Conservation (phyloP, 2,113 vertebrate genomes). For the Esox niger region DNA sequence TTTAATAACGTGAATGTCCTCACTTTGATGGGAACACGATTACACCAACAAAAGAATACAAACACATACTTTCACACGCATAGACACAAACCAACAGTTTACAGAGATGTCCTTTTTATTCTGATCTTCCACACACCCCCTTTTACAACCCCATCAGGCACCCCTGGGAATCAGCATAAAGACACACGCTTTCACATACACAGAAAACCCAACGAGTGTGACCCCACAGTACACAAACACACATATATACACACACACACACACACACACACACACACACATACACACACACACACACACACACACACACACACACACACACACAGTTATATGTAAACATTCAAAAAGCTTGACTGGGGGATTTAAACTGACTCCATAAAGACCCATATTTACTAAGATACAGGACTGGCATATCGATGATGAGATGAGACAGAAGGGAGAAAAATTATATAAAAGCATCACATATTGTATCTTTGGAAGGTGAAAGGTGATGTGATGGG, state of each 20-base stretch:
- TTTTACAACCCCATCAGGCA: background rate
- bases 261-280: background rate
- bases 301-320: background rate
- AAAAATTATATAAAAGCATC: too few relatives aligned
- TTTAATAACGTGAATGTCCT: too few relatives aligned
- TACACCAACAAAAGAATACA: too few relatives aligned
- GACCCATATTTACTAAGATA: slow-evolving; percentile 47
- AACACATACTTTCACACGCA: too few relatives aligned
- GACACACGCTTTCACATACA: too few relatives aligned
- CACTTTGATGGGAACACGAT: too few relatives aligned
- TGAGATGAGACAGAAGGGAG: background rate
- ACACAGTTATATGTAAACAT: slow-evolving; percentile 55
- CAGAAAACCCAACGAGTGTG: too few relatives aligned
- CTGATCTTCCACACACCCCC: background rate
- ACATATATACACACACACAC: background rate
- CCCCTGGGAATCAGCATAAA: background rate
- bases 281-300: background rate
- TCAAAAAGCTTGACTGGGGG: slow-evolving; percentile 59
- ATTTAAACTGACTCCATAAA: slow-evolving; percentile 26
- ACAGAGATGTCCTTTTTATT: background rate
- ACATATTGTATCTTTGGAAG: too few relatives aligned
- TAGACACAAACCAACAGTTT: too few relatives aligned
- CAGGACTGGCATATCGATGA: slow-evolving; percentile 44
- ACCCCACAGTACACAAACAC: background rate
- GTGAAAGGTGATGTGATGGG: too few relatives aligned